Base-by-base conservation (phyloP, 2,888 invertebrate genomes). In the Panopea generosa region DNA sequence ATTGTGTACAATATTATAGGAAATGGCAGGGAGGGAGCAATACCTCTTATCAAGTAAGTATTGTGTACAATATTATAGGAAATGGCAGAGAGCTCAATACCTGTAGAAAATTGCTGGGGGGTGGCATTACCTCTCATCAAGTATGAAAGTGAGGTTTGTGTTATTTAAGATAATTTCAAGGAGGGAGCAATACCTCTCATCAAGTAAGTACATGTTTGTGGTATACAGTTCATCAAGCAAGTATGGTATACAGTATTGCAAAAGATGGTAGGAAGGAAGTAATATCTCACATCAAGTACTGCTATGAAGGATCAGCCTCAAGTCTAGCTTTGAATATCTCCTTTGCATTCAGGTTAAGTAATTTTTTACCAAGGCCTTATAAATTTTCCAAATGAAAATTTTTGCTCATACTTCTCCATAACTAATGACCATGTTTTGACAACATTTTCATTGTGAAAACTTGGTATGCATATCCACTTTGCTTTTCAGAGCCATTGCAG, bases 161-260 rank as follows among this genome's bases (percentile, higher is more conserved):
- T n/a, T 78, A 90, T 92, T 33, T 78, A 77, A 56, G 87, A 90
- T 26, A 74, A 87, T 72, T 91, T 91, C 14, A 84, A 84, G 38
- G 88, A 90, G 4, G 80, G 74, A 27, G 91, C 92, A n/a, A 84
- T 82, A 16, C 90, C 90, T 14, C 74, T 86, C 59, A 91, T 92
- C 33, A 88, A 87, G 90, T 91, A 69, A 22, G 84, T 56, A 9
- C 24, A 84, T 29, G 88, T 90, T 6, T 79, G 74, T 26, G 91
- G 91, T 18, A 84, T 82, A 16, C 90, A 90, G 11, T 72, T 86
- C 59, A 91, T 92, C 33, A 88, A 87, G 90, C 90, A 69, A 22
- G 84, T 56, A 9, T 33, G 6, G n/a, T n/a, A n/a, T n/a, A n/a
- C n/a, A n/a, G 91, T 78, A 90, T 92, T 33, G 77, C 77, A 56